A percentile compares a stretch with the other conserved stretches of the same genome.
phyloP scores from a whole-genome alignment of 2,888 invertebrate genomes.

The Neocrepidodera transversa region DNA sequence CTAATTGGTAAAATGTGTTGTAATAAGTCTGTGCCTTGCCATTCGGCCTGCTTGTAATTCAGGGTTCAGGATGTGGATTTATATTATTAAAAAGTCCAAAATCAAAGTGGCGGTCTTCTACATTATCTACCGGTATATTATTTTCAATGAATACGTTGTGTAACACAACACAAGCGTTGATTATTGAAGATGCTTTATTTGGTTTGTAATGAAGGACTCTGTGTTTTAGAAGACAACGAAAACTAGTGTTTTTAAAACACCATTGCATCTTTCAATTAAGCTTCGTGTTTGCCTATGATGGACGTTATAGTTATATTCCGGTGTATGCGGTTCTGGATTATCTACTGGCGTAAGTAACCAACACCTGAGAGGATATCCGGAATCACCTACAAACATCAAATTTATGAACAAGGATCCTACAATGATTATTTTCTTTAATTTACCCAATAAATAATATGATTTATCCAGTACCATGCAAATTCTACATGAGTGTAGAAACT shows the following conservation, averaged over 20 bases:
- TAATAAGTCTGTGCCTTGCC: too few species aligned
- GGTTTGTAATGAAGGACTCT: conserved; percentile 33
- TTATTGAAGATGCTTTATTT: conserved; percentile 23
- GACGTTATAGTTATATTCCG: conserved; percentile 25
- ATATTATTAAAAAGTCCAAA: too few species aligned
- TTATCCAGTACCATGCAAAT: too few species aligned
- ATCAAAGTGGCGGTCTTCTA: too few species aligned
- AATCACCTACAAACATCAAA: conserved; percentile 10
- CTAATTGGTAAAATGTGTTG: too few species aligned
- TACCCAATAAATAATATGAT: too few species aligned
- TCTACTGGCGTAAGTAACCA: conserved; percentile 29
- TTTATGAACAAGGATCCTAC: too few species aligned
- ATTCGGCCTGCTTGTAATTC: too few species aligned
- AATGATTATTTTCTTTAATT: too few species aligned
- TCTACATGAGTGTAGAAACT: too few species aligned
- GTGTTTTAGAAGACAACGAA: conserved; percentile 32
- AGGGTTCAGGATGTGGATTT: too few species aligned
- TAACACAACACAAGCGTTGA: conserved; percentile 31
- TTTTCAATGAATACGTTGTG: conserved; percentile 31
- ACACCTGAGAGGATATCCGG: conserved; percentile 28
- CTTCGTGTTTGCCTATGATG: conserved; percentile 16
- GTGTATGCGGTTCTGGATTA: conserved; percentile 3
- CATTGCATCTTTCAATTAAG: conserved; percentile 34
- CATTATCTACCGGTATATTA: conserved; percentile 11
- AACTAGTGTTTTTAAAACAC: conserved; percentile 34